A percentile compares a stretch with the other conserved stretches of the same genome.
These are phyloP conservation scores for Planococcus citri DNA, from an alignment of 1,140 invertebrate species.

Conservation along the genomic window DNA sequence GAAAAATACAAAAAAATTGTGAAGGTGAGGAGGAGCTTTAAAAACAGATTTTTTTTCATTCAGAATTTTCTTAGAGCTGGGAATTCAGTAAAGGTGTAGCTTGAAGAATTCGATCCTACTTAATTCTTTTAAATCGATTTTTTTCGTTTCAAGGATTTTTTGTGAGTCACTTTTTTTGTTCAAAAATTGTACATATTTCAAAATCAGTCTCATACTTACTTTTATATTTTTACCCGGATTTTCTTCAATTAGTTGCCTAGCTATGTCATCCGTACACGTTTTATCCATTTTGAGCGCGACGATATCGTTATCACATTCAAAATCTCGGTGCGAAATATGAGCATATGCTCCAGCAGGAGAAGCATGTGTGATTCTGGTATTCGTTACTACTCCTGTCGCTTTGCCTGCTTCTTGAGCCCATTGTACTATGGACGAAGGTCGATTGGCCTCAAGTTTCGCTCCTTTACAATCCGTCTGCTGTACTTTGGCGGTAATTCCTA, in stretches of 20 bases:
- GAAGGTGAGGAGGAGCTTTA: too few species aligned
- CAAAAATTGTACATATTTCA: too few species aligned
- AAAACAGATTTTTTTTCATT: too few species aligned
- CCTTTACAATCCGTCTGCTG: slow-evolving; percentile 43
- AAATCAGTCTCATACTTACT: slow-evolving; percentile 35
- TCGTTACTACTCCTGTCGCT: slow-evolving; percentile 64
- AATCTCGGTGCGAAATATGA: slow-evolving; percentile 48
- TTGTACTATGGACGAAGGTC: slow-evolving; percentile 32
- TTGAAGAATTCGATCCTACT: too few species aligned
- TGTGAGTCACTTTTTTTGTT: too few species aligned
- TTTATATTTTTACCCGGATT: slow-evolving; percentile 44
- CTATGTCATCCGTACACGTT: slow-evolving; percentile 41
- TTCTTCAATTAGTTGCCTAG: slow-evolving; percentile 44
- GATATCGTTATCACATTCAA: slow-evolving; percentile 51
- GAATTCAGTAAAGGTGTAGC: too few species aligned
- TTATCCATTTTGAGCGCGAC: slow-evolving; percentile 26
- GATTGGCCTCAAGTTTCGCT: slow-evolving; percentile 38
- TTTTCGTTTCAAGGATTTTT: too few species aligned
- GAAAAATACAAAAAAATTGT: too few species aligned
- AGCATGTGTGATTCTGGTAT: slow-evolving; percentile 62
- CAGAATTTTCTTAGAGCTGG: too few species aligned
- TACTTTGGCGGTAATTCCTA: slow-evolving; percentile 57
- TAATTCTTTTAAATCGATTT: too few species aligned
- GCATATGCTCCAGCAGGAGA: slow-evolving; percentile 63
- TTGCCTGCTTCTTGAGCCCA: slow-evolving; percentile 58